Conservation (phyloP, 2,888 invertebrate genomes). For the Tromatobia lineatoria region DNA sequence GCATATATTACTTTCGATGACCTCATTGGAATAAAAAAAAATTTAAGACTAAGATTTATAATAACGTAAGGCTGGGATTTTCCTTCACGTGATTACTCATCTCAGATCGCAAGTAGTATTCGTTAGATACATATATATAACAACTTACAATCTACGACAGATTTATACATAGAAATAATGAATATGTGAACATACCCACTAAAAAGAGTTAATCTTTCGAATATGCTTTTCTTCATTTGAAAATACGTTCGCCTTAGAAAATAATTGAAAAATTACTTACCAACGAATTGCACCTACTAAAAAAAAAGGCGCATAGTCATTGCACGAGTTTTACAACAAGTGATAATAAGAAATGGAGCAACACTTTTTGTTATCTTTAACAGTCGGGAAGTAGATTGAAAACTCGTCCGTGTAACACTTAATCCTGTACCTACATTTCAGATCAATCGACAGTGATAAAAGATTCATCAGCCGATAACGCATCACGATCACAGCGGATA, state of each 20-base stretch:
- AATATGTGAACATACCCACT: no score
- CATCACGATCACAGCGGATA: neutral
- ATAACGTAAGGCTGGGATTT: neutral
- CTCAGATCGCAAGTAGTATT: neutral
- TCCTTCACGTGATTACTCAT: neutral
- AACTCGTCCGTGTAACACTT: no score
- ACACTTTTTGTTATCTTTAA: constrained; percentile 1
- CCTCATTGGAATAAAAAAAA: no score
- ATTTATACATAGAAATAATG: no score
- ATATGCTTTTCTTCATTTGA: no score
- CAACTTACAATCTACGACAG: no score
- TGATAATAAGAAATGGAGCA: neutral
- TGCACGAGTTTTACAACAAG: neutral
- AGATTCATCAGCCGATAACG: neutral
- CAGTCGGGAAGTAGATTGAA: no score
- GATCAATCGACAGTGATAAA: constrained; percentile 11
- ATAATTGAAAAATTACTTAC: neutral
- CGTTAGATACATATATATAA: no score
- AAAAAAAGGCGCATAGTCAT: neutral
- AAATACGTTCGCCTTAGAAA: neutral
- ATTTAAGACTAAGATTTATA: no score
- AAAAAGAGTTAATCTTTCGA: no score
- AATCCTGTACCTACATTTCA: no score
- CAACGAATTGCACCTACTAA: neutral
- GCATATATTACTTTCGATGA: no score